A percentile compares a stretch with the other conserved stretches of the same genome.
Evolutionary conservation across 2,888 invertebrate species (phyloP).

Genomic region (Prosopocoilus inquinatus): DNA sequence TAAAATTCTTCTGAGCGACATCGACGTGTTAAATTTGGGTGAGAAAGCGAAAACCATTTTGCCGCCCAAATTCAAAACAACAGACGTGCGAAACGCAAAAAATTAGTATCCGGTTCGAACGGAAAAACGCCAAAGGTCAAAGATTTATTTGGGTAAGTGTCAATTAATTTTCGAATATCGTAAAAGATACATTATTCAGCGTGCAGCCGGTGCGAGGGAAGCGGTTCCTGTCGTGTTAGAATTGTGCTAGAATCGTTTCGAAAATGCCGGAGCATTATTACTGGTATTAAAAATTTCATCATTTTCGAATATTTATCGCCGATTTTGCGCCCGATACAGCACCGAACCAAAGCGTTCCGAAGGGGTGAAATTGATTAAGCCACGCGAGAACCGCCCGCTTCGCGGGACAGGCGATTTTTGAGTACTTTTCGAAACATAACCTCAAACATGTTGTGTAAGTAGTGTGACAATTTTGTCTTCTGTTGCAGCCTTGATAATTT

Average conservation of each 20-base stretch:
- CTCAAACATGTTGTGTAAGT: conserved; percentile 26
- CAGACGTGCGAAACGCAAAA: conserved; percentile 15
- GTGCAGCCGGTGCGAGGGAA: conserved; percentile 1
- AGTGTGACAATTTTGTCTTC: conserved; percentile 21
- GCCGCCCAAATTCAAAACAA: conserved; percentile 20
- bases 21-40: too few relatives aligned
- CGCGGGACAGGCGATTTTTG: neutral
- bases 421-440: conserved; percentile 28
- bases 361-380: neutral
- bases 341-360: neutral
- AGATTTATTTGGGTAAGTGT: conserved; percentile 25
- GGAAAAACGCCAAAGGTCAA: conserved; percentile 25
- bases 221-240: neutral
- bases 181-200: conserved; percentile 14
- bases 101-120: conserved; percentile 21
- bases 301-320: conserved; percentile 7
- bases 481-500: conserved; percentile 50
- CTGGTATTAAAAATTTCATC: conserved; percentile 23
- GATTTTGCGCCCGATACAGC: neutral
- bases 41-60: neutral
- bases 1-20: too few relatives aligned
- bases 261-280: conserved; percentile 30
- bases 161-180: conserved; percentile 21
- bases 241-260: conserved; percentile 8
- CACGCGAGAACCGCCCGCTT: neutral